Percentiles rank a stretch among this genome's conserved stretches.
These are phyloP conservation scores for Hanleya hanleyi DNA, from an alignment of 2,888 invertebrate species.

Conservation along the genomic window DNA sequence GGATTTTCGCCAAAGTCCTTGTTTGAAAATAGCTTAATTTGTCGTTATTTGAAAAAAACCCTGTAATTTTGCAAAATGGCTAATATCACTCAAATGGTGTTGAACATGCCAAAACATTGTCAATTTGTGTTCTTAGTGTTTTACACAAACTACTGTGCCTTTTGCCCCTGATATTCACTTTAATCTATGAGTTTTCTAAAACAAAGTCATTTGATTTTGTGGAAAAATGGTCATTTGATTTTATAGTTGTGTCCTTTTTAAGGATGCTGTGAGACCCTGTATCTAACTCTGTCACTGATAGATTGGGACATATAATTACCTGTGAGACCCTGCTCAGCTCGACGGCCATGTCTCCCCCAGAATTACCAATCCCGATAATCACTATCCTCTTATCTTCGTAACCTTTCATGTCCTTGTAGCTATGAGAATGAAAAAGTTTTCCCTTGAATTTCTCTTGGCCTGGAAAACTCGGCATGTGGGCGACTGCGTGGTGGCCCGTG, in stretches of 20 bases:
- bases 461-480: constrained; percentile 50
- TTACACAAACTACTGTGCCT: not conserved
- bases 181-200: not conserved
- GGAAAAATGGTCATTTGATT: not conserved
- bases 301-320: constrained; percentile 39
- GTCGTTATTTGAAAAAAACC: too few species aligned
- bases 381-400: constrained; percentile 71
- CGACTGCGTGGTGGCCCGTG: constrained; percentile 64
- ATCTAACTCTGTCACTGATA: not conserved
- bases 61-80: too few species aligned
- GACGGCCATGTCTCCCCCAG: constrained; percentile 74
- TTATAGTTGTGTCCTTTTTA: too few species aligned
- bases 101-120: not conserved
- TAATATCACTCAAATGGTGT: too few species aligned
- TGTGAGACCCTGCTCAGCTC: constrained; percentile 69
- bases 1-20: too few species aligned
- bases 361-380: constrained; percentile 76
- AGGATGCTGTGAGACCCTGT: too few species aligned
- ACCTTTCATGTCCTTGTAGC: constrained; percentile 55
- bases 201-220: not conserved
- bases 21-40: too few species aligned
- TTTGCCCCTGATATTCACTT: not conserved
- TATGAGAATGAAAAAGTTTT: constrained; percentile 59
- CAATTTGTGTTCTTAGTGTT: not conserved
- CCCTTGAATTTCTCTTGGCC: constrained; percentile 61